Evolutionary conservation across 2,113 vertebrate species (phyloP).

Genomic region (Psittacara wagleri): DNA sequence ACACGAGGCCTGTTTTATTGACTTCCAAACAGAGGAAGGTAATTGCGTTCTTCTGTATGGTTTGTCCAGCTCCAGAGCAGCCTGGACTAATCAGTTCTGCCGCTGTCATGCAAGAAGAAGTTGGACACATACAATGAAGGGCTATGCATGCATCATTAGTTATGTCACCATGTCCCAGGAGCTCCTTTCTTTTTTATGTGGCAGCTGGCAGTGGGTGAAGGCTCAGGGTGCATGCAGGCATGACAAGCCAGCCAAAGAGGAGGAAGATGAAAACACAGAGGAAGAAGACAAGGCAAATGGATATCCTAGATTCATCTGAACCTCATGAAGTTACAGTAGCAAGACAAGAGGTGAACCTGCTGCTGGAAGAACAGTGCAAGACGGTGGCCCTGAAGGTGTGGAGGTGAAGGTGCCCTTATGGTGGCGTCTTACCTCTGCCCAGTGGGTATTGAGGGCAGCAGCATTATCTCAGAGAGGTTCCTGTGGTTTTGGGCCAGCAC

Average conservation of each 20-base stretch:
- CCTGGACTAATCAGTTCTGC: not conserved
- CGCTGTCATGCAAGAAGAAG: not conserved
- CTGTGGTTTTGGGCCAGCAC: too few relatives aligned
- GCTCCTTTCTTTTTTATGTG: not conserved
- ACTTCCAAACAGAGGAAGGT: not conserved
- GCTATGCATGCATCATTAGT: not conserved
- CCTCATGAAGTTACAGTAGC: conserved; percentile 47
- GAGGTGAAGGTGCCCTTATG: not conserved
- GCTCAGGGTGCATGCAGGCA: not conserved
- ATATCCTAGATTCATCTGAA: conserved; percentile 20
- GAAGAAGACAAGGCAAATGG: not conserved
- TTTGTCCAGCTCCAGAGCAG: not conserved
- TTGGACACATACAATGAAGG: not conserved
- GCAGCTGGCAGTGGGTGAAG: conserved; percentile 73
- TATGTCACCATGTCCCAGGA: not conserved
- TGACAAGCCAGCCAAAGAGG: not conserved
- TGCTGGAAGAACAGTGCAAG: conserved; percentile 64
- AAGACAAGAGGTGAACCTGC: conserved; percentile 64
- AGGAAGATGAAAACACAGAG: not conserved
- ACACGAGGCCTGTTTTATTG: not conserved
- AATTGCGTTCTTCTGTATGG: not conserved
- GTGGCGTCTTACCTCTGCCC: not conserved
- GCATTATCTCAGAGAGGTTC: not conserved
- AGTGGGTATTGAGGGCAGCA: not conserved
- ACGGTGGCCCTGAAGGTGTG: conserved; percentile 50